Conservation (phyloP, 2,888 invertebrate genomes). For the Phyto melanocephala region DNA sequence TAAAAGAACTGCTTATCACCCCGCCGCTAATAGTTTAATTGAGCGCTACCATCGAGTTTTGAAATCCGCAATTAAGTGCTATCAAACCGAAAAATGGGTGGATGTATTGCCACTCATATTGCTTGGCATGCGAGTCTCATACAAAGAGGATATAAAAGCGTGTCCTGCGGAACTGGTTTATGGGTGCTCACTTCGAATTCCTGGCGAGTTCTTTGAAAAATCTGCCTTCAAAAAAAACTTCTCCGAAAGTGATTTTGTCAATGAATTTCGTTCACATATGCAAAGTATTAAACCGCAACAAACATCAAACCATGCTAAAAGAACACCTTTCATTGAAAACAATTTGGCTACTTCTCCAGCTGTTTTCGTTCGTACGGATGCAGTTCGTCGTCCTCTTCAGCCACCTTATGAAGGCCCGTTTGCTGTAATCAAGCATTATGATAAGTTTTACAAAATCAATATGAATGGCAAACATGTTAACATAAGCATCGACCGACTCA, state of each 20-base stretch:
- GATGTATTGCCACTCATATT: constrained; percentile 45
- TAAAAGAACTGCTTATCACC: constrained; percentile 40
- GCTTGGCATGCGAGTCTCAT: constrained; percentile 41
- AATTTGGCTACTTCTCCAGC: neutral
- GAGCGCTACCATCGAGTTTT: constrained; percentile 51
- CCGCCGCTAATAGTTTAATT: constrained; percentile 46
- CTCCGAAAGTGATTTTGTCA: neutral
- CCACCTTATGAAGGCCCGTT: constrained; percentile 39
- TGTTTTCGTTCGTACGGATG: constrained; percentile 40
- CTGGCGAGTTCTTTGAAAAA: neutral
- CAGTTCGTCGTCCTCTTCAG: constrained; percentile 44
- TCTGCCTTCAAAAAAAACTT: neutral
- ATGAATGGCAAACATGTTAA: constrained; percentile 38
- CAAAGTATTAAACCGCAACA: neutral
- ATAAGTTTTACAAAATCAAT: constrained; percentile 32
- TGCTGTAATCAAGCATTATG: constrained; percentile 31
- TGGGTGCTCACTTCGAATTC: neutral
- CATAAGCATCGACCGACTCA: constrained; percentile 46
- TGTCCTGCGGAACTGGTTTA: constrained; percentile 12
- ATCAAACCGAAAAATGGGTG: constrained; percentile 46
- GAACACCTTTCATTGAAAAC: constrained; percentile 26
- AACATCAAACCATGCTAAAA: constrained; percentile 31
- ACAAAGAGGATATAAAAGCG: constrained; percentile 13
- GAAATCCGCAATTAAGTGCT: constrained; percentile 43
- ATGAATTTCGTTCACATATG: neutral